Base-by-base conservation (phyloP, 2,888 invertebrate genomes). In the Drosophila paramelanica region DNA sequence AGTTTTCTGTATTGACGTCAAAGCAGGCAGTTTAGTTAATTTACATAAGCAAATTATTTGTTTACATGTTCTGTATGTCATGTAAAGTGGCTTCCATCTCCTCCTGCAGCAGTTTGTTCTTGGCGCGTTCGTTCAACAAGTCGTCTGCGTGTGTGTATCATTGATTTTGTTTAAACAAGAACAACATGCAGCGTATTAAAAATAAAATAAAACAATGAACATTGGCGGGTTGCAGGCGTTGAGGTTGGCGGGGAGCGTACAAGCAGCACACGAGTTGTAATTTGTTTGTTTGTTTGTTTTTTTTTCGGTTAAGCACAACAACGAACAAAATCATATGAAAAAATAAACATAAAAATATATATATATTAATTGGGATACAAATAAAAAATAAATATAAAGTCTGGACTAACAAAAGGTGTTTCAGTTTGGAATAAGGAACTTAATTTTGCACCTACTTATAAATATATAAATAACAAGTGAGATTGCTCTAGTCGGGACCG, bases 51-150 rank as follows among this genome's bases (percentile, higher is more conserved):
- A 82, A 81, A 80, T 88, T 76, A 45, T 27, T 50, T 52, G n/a
- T 64, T 81, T 97, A 98, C 97, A 98, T 98, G 94, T 98, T 98
- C 95, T 98, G 98, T 94, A 99, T 97, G 95, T 99, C 99, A 95
- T 98, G 97, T 95, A 99, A 96, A 92, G 98, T 98, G 93, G 97
- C 96, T 94, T 99, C 99, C 97, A 99, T 98, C 94, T 99, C 99
- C 93, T 98, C 97, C 94, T 98, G 97, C 93, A 99, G 96, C 93
- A 97, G 94, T 95, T 97, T 98, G 95, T 97, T 98, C 95, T 98
- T 97, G 94, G 96, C 97, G 94, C 97, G 97, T 94, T 98, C 97
- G 93, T 95, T 94, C 93, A 97, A 95, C 93, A 98, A 96, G 94
- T 98, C 98, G 95, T 98, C 99, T 99, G 62, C 17, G 47, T 55